Evolutionary conservation across 2,888 invertebrate genomes (phyloP), one percentile per base, ranked within the genome.

Genomic region (Horisme vitalbata): DNA sequence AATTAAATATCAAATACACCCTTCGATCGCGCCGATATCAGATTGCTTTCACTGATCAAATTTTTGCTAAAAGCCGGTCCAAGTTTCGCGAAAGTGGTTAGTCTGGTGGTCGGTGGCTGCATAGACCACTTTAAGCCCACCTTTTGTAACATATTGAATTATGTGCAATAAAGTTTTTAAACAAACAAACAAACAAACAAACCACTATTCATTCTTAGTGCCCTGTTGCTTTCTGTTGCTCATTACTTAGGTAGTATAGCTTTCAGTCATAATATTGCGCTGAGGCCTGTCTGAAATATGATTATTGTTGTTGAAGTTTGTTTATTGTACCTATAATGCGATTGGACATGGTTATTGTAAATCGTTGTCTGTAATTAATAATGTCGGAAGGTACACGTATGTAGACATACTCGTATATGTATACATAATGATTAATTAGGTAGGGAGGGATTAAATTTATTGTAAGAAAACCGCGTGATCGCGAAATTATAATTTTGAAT

Each of bases 21-120:
- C 77, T 75, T 72, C 65, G 61, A 56, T 62, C 55, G 50, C 49
- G 51, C 49, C 55, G 55, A 58, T 72, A 78, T 71, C 72, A 66
- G 66, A 65, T 59, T 74, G 72, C 88, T 89, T 89, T 89, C 88
- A 83, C 88, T 87, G 87, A 81, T 88, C 79, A 88, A 86, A 88
- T 86, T 87, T 87, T 88, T 86, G 83, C 86, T 85, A 83, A 86
- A 86, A 86, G 80, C 88, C 86, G 86, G 88, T 85, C 82, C 75
- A 62, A 53, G 79, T 69, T 79, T 75, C 69, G 87, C 86, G 88
- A 89, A 89, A 89, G 88, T 84, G 81, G 87, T 85, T 73, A 71
- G 78, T 73, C 76, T 71, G 78, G 81, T 74, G 13, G 28, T 26
- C 18, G 18, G 15, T 18, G 41, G 24, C 63, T 68, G 69, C 68